Evolutionary conservation across 2,113 vertebrate species (phyloP).

Genomic region (Clarias gariepinus): DNA sequence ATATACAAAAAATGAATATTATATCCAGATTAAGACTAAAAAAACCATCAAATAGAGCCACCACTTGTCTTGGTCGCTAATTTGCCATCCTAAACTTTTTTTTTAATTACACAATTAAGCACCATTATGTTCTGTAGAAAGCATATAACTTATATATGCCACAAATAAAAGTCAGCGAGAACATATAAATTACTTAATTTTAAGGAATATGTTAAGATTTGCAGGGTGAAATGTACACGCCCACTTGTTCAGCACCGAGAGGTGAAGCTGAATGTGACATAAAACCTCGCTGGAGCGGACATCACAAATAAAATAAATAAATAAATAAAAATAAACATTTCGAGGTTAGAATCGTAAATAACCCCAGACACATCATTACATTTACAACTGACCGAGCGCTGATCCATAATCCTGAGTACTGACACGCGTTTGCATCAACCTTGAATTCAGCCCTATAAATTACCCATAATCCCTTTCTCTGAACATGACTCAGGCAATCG

Average conservation of each 20-base stretch:
- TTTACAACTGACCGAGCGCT: constrained; percentile 2
- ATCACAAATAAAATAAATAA: not conserved
- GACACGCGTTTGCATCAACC: not conserved
- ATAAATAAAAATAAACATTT: not conserved
- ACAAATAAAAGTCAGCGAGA: not conserved
- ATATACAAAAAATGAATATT: too few species aligned
- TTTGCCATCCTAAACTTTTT: not conserved
- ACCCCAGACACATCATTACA: not conserved
- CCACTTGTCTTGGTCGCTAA: not conserved
- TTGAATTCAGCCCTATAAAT: constrained; percentile 14
- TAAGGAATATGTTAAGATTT: not conserved
- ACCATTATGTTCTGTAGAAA: not conserved
- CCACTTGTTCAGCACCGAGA: not conserved
- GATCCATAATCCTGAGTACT: constrained; percentile 22
- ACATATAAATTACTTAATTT: not conserved
- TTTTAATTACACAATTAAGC: not conserved
- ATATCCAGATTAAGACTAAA: not conserved
- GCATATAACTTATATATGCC: not conserved
- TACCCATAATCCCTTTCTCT: constrained; percentile 13
- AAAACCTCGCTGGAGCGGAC: not conserved
- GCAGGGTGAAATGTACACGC: not conserved
- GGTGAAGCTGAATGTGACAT: not conserved
- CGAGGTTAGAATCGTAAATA: not conserved
- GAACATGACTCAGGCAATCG: constrained; percentile 18
- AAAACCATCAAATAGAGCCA: not conserved